phyloP scores from a whole-genome alignment of 2,888 invertebrate species.

The Ommatoiulus sabulosus region DNA sequence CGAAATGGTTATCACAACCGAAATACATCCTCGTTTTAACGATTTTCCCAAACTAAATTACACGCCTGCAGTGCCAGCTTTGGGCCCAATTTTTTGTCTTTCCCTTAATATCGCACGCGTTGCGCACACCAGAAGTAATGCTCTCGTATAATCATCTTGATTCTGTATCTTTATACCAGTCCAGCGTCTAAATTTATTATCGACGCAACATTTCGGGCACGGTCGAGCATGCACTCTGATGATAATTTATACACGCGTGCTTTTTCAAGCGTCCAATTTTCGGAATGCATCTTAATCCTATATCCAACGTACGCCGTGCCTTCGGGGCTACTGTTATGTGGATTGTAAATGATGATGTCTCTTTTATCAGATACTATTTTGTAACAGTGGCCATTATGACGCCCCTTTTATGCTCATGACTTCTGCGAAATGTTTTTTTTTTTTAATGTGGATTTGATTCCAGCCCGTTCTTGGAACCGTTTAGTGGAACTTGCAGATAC shows the following conservation, averaged over 20 bases:
- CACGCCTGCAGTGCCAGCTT: not conserved
- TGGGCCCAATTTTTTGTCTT: no score
- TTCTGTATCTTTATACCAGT: not conserved
- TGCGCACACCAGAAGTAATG: no score
- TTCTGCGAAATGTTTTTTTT: not conserved
- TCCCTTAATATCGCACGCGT: no score
- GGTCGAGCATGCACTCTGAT: not conserved
- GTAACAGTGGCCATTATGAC: conserved; percentile 21
- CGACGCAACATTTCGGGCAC: not conserved
- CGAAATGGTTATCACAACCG: not conserved
- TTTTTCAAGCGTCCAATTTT: conserved; percentile 22
- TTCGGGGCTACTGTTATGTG: not conserved
- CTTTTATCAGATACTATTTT: conserved; percentile 20
- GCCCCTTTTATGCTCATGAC: not conserved
- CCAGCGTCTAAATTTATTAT: not conserved
- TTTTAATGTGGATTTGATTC: conserved; percentile 14
- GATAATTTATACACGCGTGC: not conserved
- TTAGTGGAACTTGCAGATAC: not conserved
- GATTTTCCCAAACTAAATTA: not conserved
- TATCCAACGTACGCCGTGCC: not conserved
- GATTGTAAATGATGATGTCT: conserved; percentile 21
- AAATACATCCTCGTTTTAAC: not conserved
- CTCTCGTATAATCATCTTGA: not conserved
- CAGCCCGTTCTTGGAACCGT: not conserved
- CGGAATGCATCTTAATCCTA: not conserved